A percentile compares a stretch with the other conserved stretches of the same genome.
These are phyloP conservation scores for Mythimna albipuncta DNA, from an alignment of 2,888 invertebrate genomes.

Conservation along the genomic window DNA sequence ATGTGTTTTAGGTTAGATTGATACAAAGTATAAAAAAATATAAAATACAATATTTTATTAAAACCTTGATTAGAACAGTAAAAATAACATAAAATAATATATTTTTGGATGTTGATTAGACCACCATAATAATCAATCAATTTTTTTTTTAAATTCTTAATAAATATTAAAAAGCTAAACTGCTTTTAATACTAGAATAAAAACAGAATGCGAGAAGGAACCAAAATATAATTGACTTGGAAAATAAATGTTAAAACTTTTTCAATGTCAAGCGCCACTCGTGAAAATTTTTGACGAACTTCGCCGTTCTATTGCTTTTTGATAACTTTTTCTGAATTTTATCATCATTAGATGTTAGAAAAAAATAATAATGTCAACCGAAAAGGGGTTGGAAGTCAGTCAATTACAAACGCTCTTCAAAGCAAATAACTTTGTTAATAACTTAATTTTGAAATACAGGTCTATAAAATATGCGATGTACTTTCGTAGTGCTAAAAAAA, in stretches of 20 bases:
- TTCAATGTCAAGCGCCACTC: neutral
- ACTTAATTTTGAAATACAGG: neutral
- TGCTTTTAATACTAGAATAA: too few relatives aligned
- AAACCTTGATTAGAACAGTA: too few relatives aligned
- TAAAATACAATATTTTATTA: too few relatives aligned
- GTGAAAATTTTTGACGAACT: neutral
- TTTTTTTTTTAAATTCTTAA: too few relatives aligned
- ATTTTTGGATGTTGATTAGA: too few relatives aligned
- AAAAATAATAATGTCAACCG: slow-evolving; percentile 9
- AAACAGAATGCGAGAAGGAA: neutral
- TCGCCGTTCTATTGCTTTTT: neutral
- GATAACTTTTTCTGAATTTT: neutral
- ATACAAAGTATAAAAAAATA: too few relatives aligned
- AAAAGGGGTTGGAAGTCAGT: slow-evolving; percentile 6
- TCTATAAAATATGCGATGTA: neutral
- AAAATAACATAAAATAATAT: too few relatives aligned
- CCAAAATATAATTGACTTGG: neutral
- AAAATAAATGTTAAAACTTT: neutral
- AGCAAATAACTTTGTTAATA: slow-evolving; percentile 4
- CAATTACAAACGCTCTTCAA: neutral
- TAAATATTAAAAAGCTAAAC: too few relatives aligned
- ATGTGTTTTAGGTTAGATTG: too few relatives aligned
- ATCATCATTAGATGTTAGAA: neutral
- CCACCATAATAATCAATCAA: too few relatives aligned
- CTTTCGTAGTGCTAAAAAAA: neutral